Evolutionary conservation across 2,797 vertebrate genomes (phyloP).

Genomic region (Acropternis orthonyx): DNA sequence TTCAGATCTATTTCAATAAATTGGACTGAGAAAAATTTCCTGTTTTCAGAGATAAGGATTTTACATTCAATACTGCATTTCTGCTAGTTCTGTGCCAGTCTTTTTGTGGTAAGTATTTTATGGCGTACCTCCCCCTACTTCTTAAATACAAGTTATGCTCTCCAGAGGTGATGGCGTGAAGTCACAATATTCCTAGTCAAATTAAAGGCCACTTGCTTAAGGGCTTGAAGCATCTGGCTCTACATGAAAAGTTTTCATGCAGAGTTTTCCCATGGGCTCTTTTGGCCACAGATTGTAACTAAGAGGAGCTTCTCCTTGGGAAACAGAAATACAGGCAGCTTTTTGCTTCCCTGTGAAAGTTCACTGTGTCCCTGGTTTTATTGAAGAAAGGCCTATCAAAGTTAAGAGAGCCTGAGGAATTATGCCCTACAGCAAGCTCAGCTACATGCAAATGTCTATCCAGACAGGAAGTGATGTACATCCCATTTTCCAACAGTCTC

Average conservation of each 20-base stretch:
- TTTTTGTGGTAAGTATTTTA: neutral
- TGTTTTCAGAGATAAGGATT: neutral
- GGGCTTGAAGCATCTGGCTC: neutral
- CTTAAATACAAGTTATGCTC: neutral
- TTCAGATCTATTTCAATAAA: neutral
- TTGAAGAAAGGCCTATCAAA: neutral
- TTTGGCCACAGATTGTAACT: neutral
- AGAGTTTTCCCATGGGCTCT: neutral
- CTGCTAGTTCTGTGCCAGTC: neutral
- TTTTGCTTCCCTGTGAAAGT: neutral
- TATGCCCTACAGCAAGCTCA: neutral
- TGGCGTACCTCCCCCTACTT: neutral
- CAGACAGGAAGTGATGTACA: neutral
- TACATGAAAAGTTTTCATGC: neutral
- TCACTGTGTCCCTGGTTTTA: neutral
- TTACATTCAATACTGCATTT: neutral
- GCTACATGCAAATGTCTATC: neutral
- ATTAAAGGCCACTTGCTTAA: neutral
- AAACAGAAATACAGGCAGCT: neutral
- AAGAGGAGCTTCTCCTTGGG: neutral
- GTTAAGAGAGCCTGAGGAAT: neutral
- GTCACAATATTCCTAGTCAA: neutral
- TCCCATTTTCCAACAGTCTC: neutral
- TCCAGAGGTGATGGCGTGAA: neutral
- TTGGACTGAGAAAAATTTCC: neutral